Evolutionary conservation across 2,888 invertebrate genomes (phyloP), one percentile per base, ranked within the genome.

Genomic region (Andrena bicolor): DNA sequence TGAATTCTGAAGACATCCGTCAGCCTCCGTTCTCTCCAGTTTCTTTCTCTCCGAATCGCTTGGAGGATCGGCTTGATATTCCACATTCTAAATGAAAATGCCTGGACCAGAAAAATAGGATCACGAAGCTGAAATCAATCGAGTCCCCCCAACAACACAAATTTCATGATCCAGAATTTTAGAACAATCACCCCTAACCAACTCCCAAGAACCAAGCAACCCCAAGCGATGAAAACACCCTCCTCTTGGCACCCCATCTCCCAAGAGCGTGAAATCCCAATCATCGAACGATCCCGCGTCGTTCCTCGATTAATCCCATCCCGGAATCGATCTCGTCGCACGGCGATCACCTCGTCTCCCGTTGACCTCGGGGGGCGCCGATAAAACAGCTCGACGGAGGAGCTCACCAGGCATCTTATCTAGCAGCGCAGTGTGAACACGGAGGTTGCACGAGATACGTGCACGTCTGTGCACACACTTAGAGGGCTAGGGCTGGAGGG

Each of bases 1-100:
- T 76, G 85, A 88, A 88, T 85, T 82, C 83, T 82, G 86, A 88
- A 87, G 86, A 88, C 85, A 80, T 51, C 80, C 86, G 76, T 80
- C 82, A 76, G 74, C 81, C 80, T 77, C 71, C 75, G 49, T 61
- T 70, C 66, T 23, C 60, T 26, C n/a, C 53, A 20, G 10, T 53
- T 68, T 58, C 23, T 28, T 32, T 32, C 16, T 28, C 26, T 49
- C 20, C 26, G 26, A 23, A 2, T 26, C 7, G 13, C 20, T 26
- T 1, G 13, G 56, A 41, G 65, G 58, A 66, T 41, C 41, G 41
- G 4, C 41, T 13, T 13, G 41, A 5, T 16, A 41, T 41, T 41
- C 16, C 16, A 41, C 4, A 1, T 41, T 41, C 41, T 0, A 41
- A 41, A 13, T 41, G 41, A 4, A 41, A 41, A 4, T 16, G 4